phyloP scores from a whole-genome alignment of 2,888 invertebrate genomes.

The Aleiodes alternator region DNA sequence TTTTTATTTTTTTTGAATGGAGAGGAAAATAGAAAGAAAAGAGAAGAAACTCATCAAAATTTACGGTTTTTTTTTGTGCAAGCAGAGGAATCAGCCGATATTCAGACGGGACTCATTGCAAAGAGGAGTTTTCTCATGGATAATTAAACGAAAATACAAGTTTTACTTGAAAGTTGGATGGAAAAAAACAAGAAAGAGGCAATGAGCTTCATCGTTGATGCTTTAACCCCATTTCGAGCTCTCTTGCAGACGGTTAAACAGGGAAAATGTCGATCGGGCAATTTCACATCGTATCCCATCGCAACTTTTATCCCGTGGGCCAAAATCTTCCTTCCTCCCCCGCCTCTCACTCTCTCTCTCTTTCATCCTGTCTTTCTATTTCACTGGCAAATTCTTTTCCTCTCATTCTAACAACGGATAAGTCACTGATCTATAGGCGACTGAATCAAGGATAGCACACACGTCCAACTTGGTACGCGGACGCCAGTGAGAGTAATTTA shows the following conservation, averaged over 20 bases:
- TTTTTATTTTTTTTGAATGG: no score
- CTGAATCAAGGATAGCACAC: slow-evolving; percentile 18
- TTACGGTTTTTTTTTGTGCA: no score
- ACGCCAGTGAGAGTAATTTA: slow-evolving; percentile 15
- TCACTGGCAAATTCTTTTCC: neutral
- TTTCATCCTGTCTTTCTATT: neutral
- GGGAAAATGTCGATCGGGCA: slow-evolving; percentile 13
- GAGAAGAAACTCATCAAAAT: no score
- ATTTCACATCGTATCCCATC: slow-evolving; percentile 9
- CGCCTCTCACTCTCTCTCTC: neutral
- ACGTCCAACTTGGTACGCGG: slow-evolving; percentile 17
- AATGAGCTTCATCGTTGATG: neutral
- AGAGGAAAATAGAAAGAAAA: no score
- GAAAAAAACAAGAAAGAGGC: neutral
- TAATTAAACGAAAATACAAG: slow-evolving; percentile 4
- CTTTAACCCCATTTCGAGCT: slow-evolving; percentile 5
- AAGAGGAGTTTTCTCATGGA: neutral
- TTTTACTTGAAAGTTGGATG: slow-evolving; percentile 16
- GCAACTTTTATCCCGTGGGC: slow-evolving; percentile 5
- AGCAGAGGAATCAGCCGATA: no score
- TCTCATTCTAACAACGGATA: slow-evolving; percentile 4
- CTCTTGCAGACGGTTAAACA: slow-evolving; percentile 10
- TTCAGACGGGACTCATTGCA: no score
- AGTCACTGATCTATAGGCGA: slow-evolving; percentile 15
- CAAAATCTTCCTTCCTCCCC: neutral